Evolutionary conservation across 2,888 invertebrate species (phyloP).

Genomic region (Tenthredo amoena): DNA sequence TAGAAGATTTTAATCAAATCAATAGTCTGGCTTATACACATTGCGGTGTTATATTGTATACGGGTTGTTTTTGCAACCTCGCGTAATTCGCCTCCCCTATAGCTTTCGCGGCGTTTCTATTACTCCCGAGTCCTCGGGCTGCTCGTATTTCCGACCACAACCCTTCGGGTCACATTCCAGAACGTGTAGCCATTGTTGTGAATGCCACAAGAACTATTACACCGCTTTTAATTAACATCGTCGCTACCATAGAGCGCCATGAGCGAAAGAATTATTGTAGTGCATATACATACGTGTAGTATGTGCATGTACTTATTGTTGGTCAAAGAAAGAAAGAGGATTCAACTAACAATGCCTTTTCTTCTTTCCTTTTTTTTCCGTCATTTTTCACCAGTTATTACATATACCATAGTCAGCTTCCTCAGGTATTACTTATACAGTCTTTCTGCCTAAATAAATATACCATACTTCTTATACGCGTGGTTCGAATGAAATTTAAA

Average conservation of each 20-base stretch:
- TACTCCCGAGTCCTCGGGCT: constrained; percentile 14
- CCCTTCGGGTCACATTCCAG: constrained; percentile 27
- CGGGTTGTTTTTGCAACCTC: constrained; percentile 1
- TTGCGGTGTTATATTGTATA: not conserved
- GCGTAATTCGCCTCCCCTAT: constrained; percentile 20
- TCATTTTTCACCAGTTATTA: constrained; percentile 5
- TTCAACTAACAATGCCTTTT: not conserved
- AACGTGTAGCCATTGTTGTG: constrained; percentile 38
- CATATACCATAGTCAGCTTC: not conserved
- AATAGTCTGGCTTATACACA: not conserved
- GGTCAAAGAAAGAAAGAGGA: not conserved
- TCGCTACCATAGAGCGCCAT: not conserved
- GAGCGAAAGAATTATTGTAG: constrained; percentile 15
- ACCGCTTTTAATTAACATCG: constrained; percentile 45
- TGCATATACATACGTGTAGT: not conserved
- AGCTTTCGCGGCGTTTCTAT: constrained; percentile 23
- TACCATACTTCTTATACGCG: not conserved
- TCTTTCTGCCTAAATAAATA: not conserved
- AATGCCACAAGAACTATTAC: constrained; percentile 42
- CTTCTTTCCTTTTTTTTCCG: not conserved
- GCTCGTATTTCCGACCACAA: constrained; percentile 28
- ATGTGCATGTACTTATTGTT: not conserved
- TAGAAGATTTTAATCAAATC: constrained; percentile 9
- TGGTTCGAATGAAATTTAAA: constrained; percentile 11
- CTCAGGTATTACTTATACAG: not conserved